These are phyloP conservation scores for Eucriotettix oculatus DNA, from an alignment of 2,888 invertebrate genomes.

Conservation along the genomic window DNA sequence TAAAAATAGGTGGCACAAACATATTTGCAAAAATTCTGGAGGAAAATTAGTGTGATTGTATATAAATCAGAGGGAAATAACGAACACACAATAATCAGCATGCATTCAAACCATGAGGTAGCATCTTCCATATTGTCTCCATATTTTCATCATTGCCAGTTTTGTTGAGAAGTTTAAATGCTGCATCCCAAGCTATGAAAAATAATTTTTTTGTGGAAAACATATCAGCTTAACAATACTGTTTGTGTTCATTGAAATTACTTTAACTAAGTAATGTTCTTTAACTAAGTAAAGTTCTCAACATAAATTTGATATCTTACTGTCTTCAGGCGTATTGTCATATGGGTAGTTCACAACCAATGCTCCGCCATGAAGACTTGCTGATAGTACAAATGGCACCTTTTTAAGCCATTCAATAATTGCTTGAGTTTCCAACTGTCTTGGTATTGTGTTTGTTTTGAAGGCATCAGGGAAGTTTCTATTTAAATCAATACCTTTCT, in stretches of 20 bases:
- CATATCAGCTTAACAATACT: no score
- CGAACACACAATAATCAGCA: no score
- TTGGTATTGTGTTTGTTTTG: slow-evolving; percentile 4
- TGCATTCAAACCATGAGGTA: slow-evolving; percentile 4
- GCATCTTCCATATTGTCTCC: slow-evolving; percentile 2
- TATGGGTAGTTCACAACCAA: slow-evolving; percentile 54
- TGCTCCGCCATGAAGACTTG: slow-evolving; percentile 46
- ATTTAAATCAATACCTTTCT: slow-evolving; percentile 28
- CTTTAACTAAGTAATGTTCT: no score
- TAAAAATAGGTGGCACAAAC: no score
- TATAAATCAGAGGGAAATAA: no score
- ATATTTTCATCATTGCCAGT: background rate
- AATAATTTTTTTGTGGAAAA: background rate
- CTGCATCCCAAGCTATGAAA: slow-evolving; percentile 7
- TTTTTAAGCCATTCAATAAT: slow-evolving; percentile 39
- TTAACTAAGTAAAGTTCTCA: background rate
- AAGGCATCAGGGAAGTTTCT: slow-evolving; percentile 42
- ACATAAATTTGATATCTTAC: slow-evolving; percentile 19
- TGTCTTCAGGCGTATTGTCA: slow-evolving; percentile 32
- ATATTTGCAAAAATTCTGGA: no score
- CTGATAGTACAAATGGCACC: slow-evolving; percentile 41
- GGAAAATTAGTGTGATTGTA: no score
- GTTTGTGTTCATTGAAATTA: no score
- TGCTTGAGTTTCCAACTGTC: slow-evolving; percentile 39
- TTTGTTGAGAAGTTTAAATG: slow-evolving; percentile 2